Percentiles rank a stretch among this genome's conserved stretches.
Conservation (phyloP, 2,888 invertebrate genomes). For the Dicroscelio sp. region DNA sequence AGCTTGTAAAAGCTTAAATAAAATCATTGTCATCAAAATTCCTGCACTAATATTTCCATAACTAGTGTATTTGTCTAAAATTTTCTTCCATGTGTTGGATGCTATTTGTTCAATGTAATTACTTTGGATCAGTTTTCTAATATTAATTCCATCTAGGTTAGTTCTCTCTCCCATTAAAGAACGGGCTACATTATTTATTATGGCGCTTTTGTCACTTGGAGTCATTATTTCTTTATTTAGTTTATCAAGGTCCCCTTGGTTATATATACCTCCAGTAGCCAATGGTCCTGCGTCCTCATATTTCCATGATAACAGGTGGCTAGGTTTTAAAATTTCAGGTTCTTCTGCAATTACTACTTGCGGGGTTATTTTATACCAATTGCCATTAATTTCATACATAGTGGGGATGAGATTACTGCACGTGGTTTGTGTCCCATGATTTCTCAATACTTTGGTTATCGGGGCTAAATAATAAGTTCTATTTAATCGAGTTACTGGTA, state of each 20-base stretch:
- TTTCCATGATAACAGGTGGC: neutral
- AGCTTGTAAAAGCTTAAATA: neutral
- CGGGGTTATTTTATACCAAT: constrained; percentile 17
- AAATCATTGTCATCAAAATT: neutral
- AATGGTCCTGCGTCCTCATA: neutral
- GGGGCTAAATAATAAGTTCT: neutral
- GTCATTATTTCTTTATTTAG: neutral
- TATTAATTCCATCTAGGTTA: neutral
- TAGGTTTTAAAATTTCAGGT: neutral
- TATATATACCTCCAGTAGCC: neutral
- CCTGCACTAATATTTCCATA: neutral
- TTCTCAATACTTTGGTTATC: neutral
- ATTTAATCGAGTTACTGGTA: neutral
- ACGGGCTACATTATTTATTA: neutral
- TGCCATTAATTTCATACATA: neutral
- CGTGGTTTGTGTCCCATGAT: neutral
- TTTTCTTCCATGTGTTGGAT: neutral
- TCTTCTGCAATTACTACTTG: neutral
- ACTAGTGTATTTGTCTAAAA: neutral
- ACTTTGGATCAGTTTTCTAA: neutral
- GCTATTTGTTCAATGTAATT: neutral
- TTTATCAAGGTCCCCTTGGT: neutral
- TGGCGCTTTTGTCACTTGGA: neutral
- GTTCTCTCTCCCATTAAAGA: neutral
- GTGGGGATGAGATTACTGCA: neutral